These are phyloP conservation scores for Daubentonia madagascariensis DNA, from an alignment of 2,113 vertebrate species.

Conservation along the genomic window DNA sequence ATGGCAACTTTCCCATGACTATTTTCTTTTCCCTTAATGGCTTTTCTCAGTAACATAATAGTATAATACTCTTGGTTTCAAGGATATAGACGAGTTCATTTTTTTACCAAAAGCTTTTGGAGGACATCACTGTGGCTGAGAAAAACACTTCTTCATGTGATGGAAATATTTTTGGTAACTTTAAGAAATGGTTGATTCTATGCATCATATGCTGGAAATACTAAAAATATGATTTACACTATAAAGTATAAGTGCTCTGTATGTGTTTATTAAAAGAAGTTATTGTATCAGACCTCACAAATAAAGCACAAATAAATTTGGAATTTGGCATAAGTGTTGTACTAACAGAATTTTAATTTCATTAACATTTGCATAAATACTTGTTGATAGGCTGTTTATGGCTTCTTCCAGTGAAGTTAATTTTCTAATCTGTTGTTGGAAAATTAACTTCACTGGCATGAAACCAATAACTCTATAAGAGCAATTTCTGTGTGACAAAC, in stretches of 20 bases:
- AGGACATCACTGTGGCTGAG: background rate
- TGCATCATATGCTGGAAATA: conserved; percentile 32
- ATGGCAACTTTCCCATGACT: conserved; percentile 61
- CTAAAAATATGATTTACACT: conserved; percentile 62
- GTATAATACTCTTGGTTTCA: conserved; percentile 54
- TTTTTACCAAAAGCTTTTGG: conserved; percentile 51
- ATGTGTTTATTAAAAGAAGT: conserved; percentile 64
- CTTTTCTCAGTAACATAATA: conserved; percentile 58
- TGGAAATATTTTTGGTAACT: conserved; percentile 57
- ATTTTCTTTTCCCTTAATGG: conserved; percentile 64
- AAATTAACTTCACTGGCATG: conserved; percentile 58
- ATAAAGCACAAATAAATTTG: conserved; percentile 62
- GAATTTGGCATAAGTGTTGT: conserved; percentile 66
- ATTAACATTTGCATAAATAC: conserved; percentile 77
- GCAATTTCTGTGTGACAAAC: conserved; percentile 62
- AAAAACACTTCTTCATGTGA: conserved; percentile 41
- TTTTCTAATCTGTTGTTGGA: conserved; percentile 64
- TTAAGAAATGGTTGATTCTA: conserved; percentile 60
- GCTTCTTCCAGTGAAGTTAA: too few relatives aligned
- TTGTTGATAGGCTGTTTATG: conserved; percentile 77
- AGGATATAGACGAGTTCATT: conserved; percentile 58
- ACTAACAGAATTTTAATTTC: conserved; percentile 70
- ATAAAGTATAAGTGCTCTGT: conserved; percentile 51
- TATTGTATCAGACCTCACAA: conserved; percentile 68
- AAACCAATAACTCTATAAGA: conserved; percentile 67